These are phyloP conservation scores for Austrofundulus limnaeus DNA, from an alignment of 2,113 vertebrate genomes.

Conservation along the genomic window DNA sequence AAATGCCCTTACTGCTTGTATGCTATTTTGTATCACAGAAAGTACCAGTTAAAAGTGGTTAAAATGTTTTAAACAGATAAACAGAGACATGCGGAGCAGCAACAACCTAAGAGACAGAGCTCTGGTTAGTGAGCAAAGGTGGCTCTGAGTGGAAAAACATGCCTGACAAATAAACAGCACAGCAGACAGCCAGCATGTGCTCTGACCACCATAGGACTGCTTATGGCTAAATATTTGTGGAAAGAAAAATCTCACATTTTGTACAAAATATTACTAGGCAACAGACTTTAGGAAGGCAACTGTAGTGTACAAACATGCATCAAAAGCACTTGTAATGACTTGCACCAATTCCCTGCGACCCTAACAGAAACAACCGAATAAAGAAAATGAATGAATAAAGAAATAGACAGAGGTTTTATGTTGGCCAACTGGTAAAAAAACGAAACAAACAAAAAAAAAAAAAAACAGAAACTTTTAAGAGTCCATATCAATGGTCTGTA, in stretches of 20 bases:
- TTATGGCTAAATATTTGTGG: neutral
- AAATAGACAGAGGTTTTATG: too few species aligned
- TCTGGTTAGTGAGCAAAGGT: too few species aligned
- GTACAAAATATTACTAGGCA: neutral
- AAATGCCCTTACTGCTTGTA: neutral
- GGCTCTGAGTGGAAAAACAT: conserved; percentile 9
- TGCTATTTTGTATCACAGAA: neutral
- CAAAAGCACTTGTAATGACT: too few species aligned
- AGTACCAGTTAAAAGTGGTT: neutral
- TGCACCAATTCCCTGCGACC: too few species aligned
- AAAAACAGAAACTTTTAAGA: too few species aligned
- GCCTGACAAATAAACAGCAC: conserved; percentile 12
- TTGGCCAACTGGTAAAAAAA: too few species aligned
- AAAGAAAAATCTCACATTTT: neutral
- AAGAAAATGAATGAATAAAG: too few species aligned
- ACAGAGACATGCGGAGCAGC: neutral
- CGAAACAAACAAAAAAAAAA: too few species aligned
- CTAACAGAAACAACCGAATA: too few species aligned
- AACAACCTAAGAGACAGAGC: too few species aligned
- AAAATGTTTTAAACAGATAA: neutral
- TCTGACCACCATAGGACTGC: neutral
- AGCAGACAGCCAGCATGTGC: conserved; percentile 14
- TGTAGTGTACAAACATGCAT: too few species aligned
- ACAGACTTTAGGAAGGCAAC: neutral
- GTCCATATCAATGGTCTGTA: too few species aligned